phyloP scores from a whole-genome alignment of 2,113 vertebrate species.

The human (Homo sapiens) region DNA sequence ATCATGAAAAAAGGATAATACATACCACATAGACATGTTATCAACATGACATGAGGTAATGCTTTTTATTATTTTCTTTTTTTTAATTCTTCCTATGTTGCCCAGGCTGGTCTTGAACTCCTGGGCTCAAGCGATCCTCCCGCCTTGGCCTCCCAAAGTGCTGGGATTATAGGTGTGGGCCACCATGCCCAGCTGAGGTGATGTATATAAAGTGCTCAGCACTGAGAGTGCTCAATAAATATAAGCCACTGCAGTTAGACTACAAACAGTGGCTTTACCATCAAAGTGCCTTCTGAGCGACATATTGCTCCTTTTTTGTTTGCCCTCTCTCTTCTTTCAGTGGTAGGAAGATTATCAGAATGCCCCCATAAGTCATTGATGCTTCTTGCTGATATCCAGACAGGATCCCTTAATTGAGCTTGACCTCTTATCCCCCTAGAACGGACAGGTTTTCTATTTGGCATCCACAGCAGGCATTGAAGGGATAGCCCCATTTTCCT shows the following conservation, averaged over 20 bases:
- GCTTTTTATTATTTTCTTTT: too few relatives aligned
- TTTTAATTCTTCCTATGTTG: too few relatives aligned
- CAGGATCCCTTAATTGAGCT: neutral
- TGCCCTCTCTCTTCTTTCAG: neutral
- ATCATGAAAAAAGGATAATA: neutral
- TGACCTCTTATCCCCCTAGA: neutral
- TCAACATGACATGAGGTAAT: neutral
- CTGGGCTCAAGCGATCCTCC: too few relatives aligned
- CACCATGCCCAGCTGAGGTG: neutral
- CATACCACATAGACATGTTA: neutral
- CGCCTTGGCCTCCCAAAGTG: too few relatives aligned
- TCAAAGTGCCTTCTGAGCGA: neutral
- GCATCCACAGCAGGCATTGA: neutral
- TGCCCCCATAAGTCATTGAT: neutral
- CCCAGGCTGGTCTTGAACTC: too few relatives aligned
- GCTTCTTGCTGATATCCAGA: neutral
- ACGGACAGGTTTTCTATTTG: neutral
- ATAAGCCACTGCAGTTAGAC: neutral
- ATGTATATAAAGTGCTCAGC: neutral
- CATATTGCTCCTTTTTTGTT: neutral
- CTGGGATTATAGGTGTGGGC: too few relatives aligned
- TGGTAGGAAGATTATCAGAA: neutral
- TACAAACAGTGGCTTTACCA: neutral
- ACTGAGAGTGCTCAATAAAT: neutral
- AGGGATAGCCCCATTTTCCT: neutral